These are phyloP conservation scores for Benitochromis conjunctus DNA, from an alignment of 2,113 vertebrate species.

Conservation along the genomic window DNA sequence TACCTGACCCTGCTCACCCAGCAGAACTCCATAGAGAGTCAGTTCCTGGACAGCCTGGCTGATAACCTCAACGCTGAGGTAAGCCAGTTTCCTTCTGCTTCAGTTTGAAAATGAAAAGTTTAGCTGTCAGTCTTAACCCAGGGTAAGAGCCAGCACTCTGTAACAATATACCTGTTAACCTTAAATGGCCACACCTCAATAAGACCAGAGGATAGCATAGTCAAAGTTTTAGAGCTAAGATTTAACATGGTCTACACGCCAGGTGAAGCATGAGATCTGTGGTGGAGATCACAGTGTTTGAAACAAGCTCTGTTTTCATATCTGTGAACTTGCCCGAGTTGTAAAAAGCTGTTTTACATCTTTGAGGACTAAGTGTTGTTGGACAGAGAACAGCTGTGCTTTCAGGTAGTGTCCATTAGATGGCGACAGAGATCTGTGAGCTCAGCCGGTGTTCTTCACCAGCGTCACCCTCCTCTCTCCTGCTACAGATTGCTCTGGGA, in stretches of 20 bases:
- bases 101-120: not conserved
- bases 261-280: not conserved
- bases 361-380: not conserved
- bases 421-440: slow-evolving; percentile 43
- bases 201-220: not conserved
- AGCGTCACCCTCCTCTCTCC: not conserved
- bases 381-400: not conserved
- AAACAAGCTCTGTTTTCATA: not conserved
- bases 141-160: not conserved
- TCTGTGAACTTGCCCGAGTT: not conserved
- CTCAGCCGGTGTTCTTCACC: not conserved
- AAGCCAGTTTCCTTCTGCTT: not conserved
- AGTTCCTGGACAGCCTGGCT: slow-evolving; percentile 90
- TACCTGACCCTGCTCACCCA: slow-evolving; percentile 96
- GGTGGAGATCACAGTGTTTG: not conserved
- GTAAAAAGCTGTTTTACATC: not conserved
- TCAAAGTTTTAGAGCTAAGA: not conserved
- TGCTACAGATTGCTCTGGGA: slow-evolving; percentile 85
- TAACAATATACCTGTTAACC: not conserved
- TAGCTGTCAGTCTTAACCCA: rapidly evolving
- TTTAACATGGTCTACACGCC: not conserved
- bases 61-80: slow-evolving; percentile 99
- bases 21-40: slow-evolving; percentile 98
- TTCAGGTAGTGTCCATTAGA: slow-evolving; percentile 22
- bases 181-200: not conserved